Percentiles rank a stretch among this genome's conserved stretches.
These are phyloP conservation scores for Theonella swinhoei DNA, from an alignment of 37 sponge, comb jelly and placozoan species.

Conservation along the genomic window DNA sequence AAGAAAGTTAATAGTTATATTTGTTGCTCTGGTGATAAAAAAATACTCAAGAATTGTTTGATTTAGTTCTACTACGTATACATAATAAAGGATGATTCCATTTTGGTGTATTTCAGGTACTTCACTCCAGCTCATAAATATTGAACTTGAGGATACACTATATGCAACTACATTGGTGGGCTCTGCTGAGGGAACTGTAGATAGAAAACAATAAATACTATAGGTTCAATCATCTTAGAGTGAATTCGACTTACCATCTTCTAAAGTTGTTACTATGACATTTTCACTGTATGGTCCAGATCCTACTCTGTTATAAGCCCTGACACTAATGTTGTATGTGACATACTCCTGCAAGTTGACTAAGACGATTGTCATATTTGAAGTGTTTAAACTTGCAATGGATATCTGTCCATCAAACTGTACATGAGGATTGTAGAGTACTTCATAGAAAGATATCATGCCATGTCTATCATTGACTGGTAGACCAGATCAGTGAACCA, in stretches of 20 bases:
- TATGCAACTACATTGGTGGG: too few species aligned
- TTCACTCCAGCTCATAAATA: too few species aligned
- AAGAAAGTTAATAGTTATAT: too few species aligned
- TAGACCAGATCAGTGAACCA: conserved; percentile 22
- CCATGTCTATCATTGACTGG: conserved; percentile 30
- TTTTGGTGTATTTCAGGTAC: too few species aligned
- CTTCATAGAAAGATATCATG: conserved; percentile 28
- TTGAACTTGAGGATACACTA: too few species aligned
- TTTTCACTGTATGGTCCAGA: background rate
- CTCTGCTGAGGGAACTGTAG: conserved; percentile 9
- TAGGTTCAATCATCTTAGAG: background rate
- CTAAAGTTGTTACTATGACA: background rate
- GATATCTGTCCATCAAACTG: background rate
- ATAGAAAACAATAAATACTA: too few species aligned
- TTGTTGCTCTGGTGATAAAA: too few species aligned
- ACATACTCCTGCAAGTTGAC: background rate
- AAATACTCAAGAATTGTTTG: too few species aligned
- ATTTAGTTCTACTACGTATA: too few species aligned
- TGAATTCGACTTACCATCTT: background rate
- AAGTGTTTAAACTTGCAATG: background rate
- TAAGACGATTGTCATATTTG: background rate
- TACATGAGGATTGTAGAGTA: conserved; percentile 18
- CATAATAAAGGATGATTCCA: too few species aligned
- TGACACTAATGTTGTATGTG: background rate
- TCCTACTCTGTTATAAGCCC: background rate